phyloP scores from a whole-genome alignment of 2,113 vertebrate genomes.

The Microtus oregoni region DNA sequence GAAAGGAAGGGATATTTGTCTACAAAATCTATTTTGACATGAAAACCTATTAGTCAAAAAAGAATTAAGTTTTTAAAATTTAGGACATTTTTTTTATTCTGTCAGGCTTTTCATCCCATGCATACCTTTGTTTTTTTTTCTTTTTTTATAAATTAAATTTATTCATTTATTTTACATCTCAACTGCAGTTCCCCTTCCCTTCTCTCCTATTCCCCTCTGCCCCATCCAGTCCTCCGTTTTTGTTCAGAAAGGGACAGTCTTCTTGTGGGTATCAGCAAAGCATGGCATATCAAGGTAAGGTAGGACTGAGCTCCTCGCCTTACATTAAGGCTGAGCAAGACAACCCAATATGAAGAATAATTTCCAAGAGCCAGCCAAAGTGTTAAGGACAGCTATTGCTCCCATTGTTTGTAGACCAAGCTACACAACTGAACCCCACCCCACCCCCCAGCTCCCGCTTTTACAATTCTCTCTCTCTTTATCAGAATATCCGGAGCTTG shows the following conservation, averaged over 20 bases:
- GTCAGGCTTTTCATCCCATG: neutral
- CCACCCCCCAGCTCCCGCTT: neutral
- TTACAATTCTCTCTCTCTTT: neutral
- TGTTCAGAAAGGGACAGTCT: neutral
- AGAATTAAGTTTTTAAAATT: conserved; percentile 12
- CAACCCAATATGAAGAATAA: neutral
- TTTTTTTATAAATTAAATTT: neutral
- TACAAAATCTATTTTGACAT: neutral
- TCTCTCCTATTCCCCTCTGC: neutral
- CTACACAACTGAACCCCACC: neutral
- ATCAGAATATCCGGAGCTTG: neutral
- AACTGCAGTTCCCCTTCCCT: neutral
- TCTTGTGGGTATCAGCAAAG: neutral
- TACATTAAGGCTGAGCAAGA: neutral
- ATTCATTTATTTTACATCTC: neutral
- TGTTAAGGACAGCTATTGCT: neutral
- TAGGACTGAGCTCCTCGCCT: neutral
- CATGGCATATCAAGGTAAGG: neutral
- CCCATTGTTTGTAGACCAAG: neutral
- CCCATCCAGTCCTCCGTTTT: neutral
- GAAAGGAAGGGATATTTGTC: neutral
- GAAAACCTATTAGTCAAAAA: neutral
- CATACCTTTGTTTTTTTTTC: neutral
- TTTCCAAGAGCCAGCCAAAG: neutral
- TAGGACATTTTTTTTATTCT: neutral